Evolutionary conservation across 2,113 vertebrate species (phyloP).

Genomic region (Chlorodrepanis virens): DNA sequence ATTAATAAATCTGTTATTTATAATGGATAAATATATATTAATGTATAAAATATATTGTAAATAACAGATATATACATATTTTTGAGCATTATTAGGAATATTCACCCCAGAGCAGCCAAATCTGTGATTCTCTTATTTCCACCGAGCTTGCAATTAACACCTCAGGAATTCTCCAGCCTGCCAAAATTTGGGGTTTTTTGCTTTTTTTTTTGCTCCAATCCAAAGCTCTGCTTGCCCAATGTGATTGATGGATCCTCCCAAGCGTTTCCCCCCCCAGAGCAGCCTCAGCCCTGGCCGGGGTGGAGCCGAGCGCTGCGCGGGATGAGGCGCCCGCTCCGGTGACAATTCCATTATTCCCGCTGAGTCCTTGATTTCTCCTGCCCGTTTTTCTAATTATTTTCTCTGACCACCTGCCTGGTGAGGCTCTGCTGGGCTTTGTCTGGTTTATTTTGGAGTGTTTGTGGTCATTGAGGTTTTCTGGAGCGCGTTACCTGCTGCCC

Average conservation of each 20-base stretch:
- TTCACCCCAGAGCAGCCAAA: neutral
- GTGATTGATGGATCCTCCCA: slow-evolving; percentile 17
- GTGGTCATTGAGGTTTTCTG: accelerated
- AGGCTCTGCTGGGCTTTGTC: neutral
- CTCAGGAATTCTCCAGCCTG: neutral
- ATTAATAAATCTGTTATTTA: neutral
- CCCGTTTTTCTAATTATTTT: slow-evolving; percentile 61
- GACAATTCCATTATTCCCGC: slow-evolving; percentile 56
- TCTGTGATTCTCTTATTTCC: neutral
- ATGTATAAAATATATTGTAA: accelerated
- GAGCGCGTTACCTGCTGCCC: neutral
- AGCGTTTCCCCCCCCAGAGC: neutral
- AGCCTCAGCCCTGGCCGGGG: neutral
- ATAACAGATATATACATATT: too few relatives aligned
- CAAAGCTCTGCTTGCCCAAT: neutral
- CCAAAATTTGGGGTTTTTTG: neutral
- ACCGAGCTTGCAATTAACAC: neutral
- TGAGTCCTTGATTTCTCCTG: slow-evolving; percentile 51
- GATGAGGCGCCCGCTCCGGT: slow-evolving; percentile 39
- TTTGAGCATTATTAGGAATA: neutral
- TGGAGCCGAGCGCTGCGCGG: neutral
- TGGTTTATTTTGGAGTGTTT: neutral
- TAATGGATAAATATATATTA: too few relatives aligned
- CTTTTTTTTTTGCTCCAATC: neutral
- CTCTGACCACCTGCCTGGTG: slow-evolving; percentile 5